Conservation (phyloP, 2,113 vertebrate genomes). For the Vombatus ursinus region DNA sequence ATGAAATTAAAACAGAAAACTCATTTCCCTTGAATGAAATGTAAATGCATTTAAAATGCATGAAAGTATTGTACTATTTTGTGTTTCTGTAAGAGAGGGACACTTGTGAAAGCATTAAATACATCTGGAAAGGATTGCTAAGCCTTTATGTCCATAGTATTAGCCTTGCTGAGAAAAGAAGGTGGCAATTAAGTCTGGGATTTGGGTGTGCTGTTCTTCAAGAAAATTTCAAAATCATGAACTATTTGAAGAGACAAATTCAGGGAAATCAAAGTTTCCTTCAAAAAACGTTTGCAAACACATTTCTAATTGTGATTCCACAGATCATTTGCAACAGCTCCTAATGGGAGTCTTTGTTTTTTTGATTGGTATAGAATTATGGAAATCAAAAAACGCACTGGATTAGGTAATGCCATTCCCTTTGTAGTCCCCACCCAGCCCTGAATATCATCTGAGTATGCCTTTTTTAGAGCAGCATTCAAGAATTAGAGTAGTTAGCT, state of each 20-base stretch:
- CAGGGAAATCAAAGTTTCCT: background rate
- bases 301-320: background rate
- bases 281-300: background rate
- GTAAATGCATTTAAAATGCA: constrained; percentile 62
- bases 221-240: constrained; percentile 23
- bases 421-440: background rate
- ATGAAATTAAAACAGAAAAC: constrained; percentile 80
- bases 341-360: background rate
- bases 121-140: constrained; percentile 54
- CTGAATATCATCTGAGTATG: background rate
- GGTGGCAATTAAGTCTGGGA: constrained; percentile 59
- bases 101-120: constrained; percentile 58
- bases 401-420: background rate
- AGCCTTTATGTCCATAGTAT: constrained; percentile 54
- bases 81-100: constrained; percentile 45
- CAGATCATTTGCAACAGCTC: background rate
- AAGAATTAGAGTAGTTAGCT: background rate
- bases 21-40: constrained; percentile 76
- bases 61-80: constrained; percentile 63
- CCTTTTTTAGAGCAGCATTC: background rate
- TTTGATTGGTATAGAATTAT: background rate
- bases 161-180: constrained; percentile 55
- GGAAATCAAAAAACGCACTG: background rate
- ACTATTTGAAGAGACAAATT: constrained; percentile 17
- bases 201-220: constrained; percentile 11